A percentile compares a stretch with the other conserved stretches of the same genome.
phyloP scores from a whole-genome alignment of 1,140 invertebrate species.

The Lepidostoma basale region DNA sequence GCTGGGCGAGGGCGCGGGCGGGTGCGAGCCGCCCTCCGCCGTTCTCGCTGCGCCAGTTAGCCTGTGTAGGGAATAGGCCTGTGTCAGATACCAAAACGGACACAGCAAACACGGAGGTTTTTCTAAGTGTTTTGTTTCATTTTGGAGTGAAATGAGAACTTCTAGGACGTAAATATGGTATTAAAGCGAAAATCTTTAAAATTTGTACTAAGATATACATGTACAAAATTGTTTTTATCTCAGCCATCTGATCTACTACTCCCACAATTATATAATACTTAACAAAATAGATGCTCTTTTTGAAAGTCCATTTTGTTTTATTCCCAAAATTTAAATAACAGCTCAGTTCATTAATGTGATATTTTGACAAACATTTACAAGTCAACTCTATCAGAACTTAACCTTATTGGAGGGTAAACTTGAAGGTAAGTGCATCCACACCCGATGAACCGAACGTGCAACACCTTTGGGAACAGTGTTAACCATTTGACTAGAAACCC shows the following conservation, averaged over 20 bases:
- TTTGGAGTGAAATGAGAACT: slow-evolving; percentile 44
- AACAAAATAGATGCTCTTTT: slow-evolving; percentile 59
- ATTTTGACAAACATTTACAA: slow-evolving; percentile 42
- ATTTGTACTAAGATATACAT: slow-evolving; percentile 46
- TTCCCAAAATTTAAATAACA: slow-evolving; percentile 35
- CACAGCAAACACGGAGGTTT: slow-evolving; percentile 25
- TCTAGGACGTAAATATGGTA: slow-evolving; percentile 47
- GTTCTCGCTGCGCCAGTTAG: not conserved
- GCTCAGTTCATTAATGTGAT: slow-evolving; percentile 48
- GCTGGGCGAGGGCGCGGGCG: not conserved
- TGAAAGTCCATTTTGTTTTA: slow-evolving; percentile 50
- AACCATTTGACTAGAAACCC: slow-evolving; percentile 43
- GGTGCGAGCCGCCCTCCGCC: not conserved
- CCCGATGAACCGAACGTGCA: slow-evolving; percentile 39
- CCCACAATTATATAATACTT: slow-evolving; percentile 48
- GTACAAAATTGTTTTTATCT: slow-evolving; percentile 46
- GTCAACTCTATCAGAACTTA: slow-evolving; percentile 42
- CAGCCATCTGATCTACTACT: slow-evolving; percentile 44
- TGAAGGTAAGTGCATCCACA: slow-evolving; percentile 41
- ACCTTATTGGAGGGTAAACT: slow-evolving; percentile 44
- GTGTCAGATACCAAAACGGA: slow-evolving; percentile 34
- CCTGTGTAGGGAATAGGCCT: not conserved
- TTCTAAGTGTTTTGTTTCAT: slow-evolving; percentile 21
- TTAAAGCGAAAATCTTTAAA: slow-evolving; percentile 46
- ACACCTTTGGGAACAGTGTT: slow-evolving; percentile 53